Conservation (phyloP, 2,888 invertebrate genomes). For the Cataglyphis cursor region DNA sequence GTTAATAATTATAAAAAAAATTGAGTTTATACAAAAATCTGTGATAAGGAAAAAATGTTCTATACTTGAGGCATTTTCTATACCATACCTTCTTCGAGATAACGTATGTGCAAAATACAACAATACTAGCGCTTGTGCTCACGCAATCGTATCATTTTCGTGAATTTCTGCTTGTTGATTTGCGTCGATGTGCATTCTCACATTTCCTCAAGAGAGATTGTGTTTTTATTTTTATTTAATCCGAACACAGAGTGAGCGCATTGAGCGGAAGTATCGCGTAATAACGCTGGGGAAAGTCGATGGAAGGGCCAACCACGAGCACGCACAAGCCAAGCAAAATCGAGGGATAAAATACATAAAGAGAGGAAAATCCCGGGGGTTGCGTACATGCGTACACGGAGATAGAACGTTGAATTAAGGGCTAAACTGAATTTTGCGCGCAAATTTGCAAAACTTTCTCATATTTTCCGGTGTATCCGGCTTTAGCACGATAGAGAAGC, state of each 20-base stretch:
- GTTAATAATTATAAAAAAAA: not conserved
- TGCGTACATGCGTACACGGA: constrained; percentile 5
- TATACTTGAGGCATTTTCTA: not conserved
- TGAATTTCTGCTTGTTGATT: constrained; percentile 62
- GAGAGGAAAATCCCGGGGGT: not conserved
- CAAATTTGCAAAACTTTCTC: constrained; percentile 32
- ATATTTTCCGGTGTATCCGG: constrained; percentile 33
- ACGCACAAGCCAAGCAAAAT: constrained; percentile 22
- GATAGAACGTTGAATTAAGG: constrained; percentile 23
- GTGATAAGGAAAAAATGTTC: not conserved
- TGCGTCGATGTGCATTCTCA: constrained; percentile 66
- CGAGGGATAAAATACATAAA: not conserved
- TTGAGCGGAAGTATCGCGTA: constrained; percentile 22
- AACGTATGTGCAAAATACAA: constrained; percentile 41
- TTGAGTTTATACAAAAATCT: not conserved
- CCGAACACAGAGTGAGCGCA: constrained; percentile 1
- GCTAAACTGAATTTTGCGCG: constrained; percentile 20
- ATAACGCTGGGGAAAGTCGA: constrained; percentile 3
- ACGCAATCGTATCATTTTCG: constrained; percentile 70
- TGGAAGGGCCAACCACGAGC: constrained; percentile 17
- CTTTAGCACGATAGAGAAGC: constrained; percentile 17
- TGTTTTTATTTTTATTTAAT: constrained; percentile 22
- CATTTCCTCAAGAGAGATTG: constrained; percentile 27
- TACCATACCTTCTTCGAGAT: not conserved
- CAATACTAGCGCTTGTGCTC: constrained; percentile 55